Conservation (phyloP, 2,888 invertebrate genomes). For the Branchellion lobata region DNA sequence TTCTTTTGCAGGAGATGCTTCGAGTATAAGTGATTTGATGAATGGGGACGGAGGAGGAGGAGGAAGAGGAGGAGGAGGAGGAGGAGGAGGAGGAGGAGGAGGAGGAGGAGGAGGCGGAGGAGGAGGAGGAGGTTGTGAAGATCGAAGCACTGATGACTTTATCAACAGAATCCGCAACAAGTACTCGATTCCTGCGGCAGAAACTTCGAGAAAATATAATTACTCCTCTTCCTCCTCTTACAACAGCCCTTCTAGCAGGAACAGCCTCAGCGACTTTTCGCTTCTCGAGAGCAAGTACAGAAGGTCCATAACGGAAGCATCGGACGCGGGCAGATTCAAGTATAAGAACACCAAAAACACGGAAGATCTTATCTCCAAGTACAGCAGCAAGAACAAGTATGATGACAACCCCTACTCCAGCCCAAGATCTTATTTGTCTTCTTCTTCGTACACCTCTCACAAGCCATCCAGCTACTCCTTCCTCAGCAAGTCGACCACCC, state of each 20-base stretch:
- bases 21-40: not conserved
- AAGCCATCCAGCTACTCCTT: not conserved
- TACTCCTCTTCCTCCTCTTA: not conserved
- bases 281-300: constrained; percentile 4
- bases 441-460: not conserved
- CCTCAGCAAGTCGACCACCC: not conserved
- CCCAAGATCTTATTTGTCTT: not conserved
- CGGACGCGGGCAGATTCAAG: not conserved
- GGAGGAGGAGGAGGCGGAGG: no score
- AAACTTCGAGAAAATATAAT: not conserved
- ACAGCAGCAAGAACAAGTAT: not conserved
- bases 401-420: not conserved
- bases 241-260: constrained; percentile 5
- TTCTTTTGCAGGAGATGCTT: not conserved
- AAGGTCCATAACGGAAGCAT: not conserved
- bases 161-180: constrained; percentile 21
- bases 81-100: no score
- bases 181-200: constrained; percentile 13
- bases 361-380: not conserved
- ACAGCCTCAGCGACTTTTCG: constrained; percentile 13
- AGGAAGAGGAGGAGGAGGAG: not conserved
- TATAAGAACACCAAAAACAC: not conserved
- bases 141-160: constrained; percentile 15
- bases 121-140: no score
- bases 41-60: not conserved